Base-by-base conservation (phyloP, 2,797 vertebrate species). In the Amniataba percoides region DNA sequence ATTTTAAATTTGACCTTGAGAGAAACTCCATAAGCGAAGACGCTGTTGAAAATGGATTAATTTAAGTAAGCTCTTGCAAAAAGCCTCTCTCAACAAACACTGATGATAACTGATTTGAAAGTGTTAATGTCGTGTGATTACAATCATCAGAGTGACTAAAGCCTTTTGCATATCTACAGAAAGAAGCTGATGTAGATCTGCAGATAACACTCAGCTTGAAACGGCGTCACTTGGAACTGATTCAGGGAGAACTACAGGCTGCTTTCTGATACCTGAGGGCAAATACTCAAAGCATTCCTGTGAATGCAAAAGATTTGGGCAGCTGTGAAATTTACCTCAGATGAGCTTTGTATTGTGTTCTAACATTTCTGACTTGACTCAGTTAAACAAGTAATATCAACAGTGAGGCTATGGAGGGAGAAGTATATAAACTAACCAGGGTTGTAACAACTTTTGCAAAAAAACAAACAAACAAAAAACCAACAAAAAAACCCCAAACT, bases 1-100 rank as follows among this genome's bases (percentile, higher is more conserved):
- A 52, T 0, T 64, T 77, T 79, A 66, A 11, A 64, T 62, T 55
- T 87, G 61, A 86, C 87, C 71, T 90, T 89, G 61, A 83, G 23
- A 69, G 43, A 74, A 55, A 66, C 39, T 59, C 12, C 31, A 55
- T 34, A 23, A 79, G 67, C 19, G 70, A 58, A 74, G 0, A 13
- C 53, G 8, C 31, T 40, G 16, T 18, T 56, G 10, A 45, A 62
- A 69, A 77, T 55, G 3, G 49, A 36, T 58, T 34, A 18, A 31
- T 49, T 65, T 5, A 34, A 59, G 39, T 25, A 7, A 71, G 39
- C 19, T 43, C 16, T 23, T 43, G 31, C 7, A 58, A 66, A 64
- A n/a, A 34, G 9, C 1, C n/a, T 42, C 9, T 61, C 56, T 65
- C 18, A 71, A 11, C 46, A 74, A 16, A 70, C 51, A n/a, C 19